Evolutionary conservation across 2,113 vertebrate genomes (phyloP).

Genomic region (Noturus placidus): DNA sequence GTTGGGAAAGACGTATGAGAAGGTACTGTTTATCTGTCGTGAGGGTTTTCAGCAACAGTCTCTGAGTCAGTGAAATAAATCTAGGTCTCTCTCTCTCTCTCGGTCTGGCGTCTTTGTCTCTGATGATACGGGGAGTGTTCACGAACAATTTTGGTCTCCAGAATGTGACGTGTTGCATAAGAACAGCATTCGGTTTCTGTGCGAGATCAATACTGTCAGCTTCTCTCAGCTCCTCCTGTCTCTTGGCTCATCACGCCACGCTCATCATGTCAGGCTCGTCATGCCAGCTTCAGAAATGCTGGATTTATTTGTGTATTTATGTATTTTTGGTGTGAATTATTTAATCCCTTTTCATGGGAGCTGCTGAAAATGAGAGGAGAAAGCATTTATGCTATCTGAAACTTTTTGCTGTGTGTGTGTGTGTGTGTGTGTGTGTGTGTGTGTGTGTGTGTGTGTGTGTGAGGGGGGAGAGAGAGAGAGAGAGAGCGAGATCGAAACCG

Average conservation of each 20-base stretch:
- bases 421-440: background rate
- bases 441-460: background rate
- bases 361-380: background rate
- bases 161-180: background rate
- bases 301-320: background rate
- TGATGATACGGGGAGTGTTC: background rate
- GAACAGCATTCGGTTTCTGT: background rate
- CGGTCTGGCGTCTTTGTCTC: too few relatives aligned
- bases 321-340: background rate
- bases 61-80: background rate
- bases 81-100: background rate
- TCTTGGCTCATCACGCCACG: background rate
- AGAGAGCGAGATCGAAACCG: background rate
- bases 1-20: background rate
- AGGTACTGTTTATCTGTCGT: background rate
- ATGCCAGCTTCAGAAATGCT: background rate
- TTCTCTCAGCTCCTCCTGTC: background rate
- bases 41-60: background rate
- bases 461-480: background rate
- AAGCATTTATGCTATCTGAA: background rate
- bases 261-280: background rate
- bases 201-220: slow-evolving; percentile 17
- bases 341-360: slow-evolving; percentile 9
- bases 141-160: background rate
- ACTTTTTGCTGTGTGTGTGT: background rate